Evolutionary conservation across 2,888 invertebrate species (phyloP), one percentile per base, ranked within the genome.

Genomic region (Dasysyrphus albostriatus): DNA sequence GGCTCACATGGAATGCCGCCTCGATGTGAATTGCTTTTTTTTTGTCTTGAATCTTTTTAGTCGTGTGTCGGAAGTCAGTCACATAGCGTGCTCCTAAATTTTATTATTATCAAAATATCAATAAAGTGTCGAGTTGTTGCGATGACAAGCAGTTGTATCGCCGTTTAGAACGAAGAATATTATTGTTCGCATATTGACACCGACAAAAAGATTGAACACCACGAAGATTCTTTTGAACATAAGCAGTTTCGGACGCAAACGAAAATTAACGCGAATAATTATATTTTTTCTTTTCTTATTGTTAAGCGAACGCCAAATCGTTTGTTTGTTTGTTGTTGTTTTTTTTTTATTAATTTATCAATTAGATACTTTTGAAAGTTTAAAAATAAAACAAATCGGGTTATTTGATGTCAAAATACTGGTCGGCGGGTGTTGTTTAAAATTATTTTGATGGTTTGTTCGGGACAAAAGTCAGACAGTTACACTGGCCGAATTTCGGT

Each of bases 41-140:
- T 88, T 89, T 89, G 90, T 90, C 78, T 87, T 76, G 89, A 90
- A 89, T 89, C 90, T 89, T 88, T 88, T 88, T 91, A 92, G 92
- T 92, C 92, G 91, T 91, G 92, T 91, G 92, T 92, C 92, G 92
- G 91, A 91, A 92, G 92, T 92, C 92, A 92, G 92, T 92, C 92
- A 92, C 91, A 92, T 90, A 92, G 92, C 91, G 92, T 92, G 91
- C 91, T 89, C 90, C 87, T 75, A 87, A 87, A 87, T 87, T 87
- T 74, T 87, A 87, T 83, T 87, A 87, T 79, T 82, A 82, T 85
- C 85, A 87, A 87, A 87, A 83, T 87, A 87, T 87, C 87, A 87
- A 87, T 87, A 87, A 87, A 83, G 82, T 87, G 87, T 87, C 87
- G 83, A 83, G 87, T 87, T 87, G 87, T 78, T 75, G 87, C 59